Conservation (phyloP, 2,888 invertebrate species). For the Plagodis dolabraria region DNA sequence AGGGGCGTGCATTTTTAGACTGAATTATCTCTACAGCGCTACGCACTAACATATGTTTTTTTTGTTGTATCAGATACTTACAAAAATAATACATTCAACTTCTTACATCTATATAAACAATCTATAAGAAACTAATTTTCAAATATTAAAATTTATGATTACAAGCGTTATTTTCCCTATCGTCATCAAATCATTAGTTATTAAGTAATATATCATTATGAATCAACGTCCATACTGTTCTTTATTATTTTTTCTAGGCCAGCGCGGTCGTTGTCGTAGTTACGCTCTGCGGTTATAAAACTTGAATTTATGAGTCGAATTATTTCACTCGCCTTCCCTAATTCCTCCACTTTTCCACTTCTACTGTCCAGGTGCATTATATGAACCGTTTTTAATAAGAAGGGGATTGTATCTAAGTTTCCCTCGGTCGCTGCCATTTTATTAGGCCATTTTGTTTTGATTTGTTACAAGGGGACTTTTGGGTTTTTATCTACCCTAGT, state of each 20-base stretch:
- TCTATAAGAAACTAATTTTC: too few relatives aligned
- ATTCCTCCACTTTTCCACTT: slow-evolving; percentile 64
- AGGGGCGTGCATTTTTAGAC: too few relatives aligned
- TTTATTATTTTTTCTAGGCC: slow-evolving; percentile 39
- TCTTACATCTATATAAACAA: too few relatives aligned
- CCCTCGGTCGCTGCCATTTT: slow-evolving; percentile 58
- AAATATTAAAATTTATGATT: too few relatives aligned
- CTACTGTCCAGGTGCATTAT: slow-evolving; percentile 75
- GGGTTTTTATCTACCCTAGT: slow-evolving; percentile 35
- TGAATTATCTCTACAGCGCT: too few relatives aligned
- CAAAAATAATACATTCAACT: too few relatives aligned
- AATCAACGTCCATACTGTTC: slow-evolving; percentile 8
- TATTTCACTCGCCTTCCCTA: slow-evolving; percentile 77
- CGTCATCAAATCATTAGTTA: too few relatives aligned
- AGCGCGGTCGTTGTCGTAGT: slow-evolving; percentile 45
- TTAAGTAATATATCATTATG: too few relatives aligned
- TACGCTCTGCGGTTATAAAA: slow-evolving; percentile 71
- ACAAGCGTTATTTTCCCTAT: too few relatives aligned
- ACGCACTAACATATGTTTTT: too few relatives aligned
- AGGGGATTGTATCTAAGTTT: slow-evolving; percentile 59
- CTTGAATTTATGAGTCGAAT: slow-evolving; percentile 80
- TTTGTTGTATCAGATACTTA: too few relatives aligned
- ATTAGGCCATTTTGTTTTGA: slow-evolving; percentile 65
- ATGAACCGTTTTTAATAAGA: slow-evolving; percentile 69
- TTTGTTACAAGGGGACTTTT: slow-evolving; percentile 56